Percentiles rank a stretch among this genome's conserved stretches.
phyloP scores from a whole-genome alignment of 2,797 vertebrate genomes.

The Okamejei kenojei region DNA sequence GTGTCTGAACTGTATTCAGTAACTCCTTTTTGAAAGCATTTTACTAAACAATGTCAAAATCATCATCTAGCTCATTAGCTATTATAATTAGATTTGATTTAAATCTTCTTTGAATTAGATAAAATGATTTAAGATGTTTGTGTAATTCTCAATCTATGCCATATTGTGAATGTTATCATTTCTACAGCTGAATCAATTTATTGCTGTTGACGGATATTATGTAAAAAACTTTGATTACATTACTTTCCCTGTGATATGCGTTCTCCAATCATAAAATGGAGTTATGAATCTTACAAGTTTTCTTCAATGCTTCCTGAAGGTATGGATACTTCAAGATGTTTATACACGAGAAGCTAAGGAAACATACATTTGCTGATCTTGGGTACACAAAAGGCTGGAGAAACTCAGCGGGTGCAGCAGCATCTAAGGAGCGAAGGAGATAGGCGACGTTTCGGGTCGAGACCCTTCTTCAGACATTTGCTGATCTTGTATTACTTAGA shows the following conservation, averaged over 20 bases:
- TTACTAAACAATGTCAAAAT: not conserved
- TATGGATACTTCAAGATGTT: not conserved
- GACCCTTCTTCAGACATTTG: too few relatives aligned
- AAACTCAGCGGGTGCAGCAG: too few relatives aligned
- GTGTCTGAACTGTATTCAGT: not conserved
- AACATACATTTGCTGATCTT: not conserved
- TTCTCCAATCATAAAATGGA: not conserved
- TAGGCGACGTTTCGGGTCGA: too few relatives aligned
- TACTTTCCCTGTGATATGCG: not conserved
- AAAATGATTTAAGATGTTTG: too few relatives aligned
- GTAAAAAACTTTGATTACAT: not conserved
- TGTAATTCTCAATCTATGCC: too few relatives aligned
- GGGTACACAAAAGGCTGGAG: too few relatives aligned
- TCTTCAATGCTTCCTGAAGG: not conserved
- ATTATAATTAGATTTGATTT: not conserved
- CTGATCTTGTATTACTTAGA: not conserved
- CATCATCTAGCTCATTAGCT: too few relatives aligned
- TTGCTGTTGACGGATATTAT: not conserved
- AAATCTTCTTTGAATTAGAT: not conserved
- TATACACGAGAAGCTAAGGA: not conserved
- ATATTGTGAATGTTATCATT: not conserved
- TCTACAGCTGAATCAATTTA: not conserved
- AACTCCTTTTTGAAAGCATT: not conserved
- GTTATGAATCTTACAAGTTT: not conserved
- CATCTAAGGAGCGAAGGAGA: too few relatives aligned